Conservation (phyloP, 30 jellyfish, hydroid and myxozoan species). For the Turritopsis dohrnii region DNA sequence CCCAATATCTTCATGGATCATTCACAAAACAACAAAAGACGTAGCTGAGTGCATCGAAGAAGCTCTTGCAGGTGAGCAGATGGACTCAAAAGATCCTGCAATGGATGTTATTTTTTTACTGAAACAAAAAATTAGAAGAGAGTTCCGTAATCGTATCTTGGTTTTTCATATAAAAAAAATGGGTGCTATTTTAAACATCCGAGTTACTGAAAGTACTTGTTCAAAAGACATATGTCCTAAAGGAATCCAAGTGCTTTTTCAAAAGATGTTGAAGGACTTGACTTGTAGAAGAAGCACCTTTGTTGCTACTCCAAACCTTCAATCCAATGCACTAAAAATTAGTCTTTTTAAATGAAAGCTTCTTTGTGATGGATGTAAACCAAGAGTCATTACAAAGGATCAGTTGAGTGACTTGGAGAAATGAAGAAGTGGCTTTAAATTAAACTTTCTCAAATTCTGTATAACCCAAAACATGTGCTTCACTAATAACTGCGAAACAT, state of each 20-base stretch:
- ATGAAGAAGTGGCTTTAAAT: neutral
- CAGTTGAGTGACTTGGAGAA: neutral
- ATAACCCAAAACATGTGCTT: neutral
- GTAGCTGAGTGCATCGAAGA: neutral
- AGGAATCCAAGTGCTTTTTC: neutral
- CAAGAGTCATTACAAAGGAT: neutral
- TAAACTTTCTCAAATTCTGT: neutral
- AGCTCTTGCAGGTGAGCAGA: neutral
- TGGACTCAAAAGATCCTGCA: neutral
- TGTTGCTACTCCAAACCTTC: neutral
- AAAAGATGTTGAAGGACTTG: neutral
- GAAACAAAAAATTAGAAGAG: neutral
- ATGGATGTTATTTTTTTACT: neutral
- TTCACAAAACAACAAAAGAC: neutral
- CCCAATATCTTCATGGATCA: neutral
- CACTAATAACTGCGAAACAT: neutral
- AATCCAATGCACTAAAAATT: neutral
- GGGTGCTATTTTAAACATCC: neutral
- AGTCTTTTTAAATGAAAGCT: too few species aligned
- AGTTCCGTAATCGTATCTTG: neutral
- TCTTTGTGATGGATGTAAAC: neutral
- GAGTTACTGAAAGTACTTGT: neutral
- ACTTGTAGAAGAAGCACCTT: neutral
- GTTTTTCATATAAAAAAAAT: neutral
- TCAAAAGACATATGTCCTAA: neutral